Percentiles rank a stretch among this genome's conserved stretches.
Evolutionary conservation across 2,888 invertebrate genomes (phyloP).

Genomic region (Drosophila borealis): DNA sequence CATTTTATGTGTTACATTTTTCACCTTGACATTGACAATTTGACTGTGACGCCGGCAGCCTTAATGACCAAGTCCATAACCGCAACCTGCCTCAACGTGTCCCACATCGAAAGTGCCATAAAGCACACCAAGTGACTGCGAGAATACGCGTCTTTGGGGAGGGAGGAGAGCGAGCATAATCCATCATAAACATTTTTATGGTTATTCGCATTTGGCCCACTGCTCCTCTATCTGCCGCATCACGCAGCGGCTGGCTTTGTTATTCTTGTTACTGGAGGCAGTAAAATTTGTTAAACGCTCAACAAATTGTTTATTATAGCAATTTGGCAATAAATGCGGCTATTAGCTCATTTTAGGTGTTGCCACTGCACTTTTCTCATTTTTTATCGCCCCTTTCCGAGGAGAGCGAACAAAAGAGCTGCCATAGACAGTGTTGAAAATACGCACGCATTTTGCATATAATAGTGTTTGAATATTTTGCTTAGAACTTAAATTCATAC

Average conservation of each 20-base stretch:
- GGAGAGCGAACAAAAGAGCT: neutral
- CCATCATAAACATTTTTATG: conserved; percentile 82
- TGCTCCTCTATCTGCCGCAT: conserved; percentile 14
- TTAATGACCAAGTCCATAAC: conserved; percentile 50
- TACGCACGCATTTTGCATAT: conserved; percentile 16
- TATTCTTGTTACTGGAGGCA: conserved; percentile 67
- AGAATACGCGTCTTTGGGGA: conserved; percentile 38
- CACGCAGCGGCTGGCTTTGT: conserved; percentile 37
- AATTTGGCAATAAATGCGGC: conserved; percentile 79
- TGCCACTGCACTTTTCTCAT: conserved; percentile 67
- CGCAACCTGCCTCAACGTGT: conserved; percentile 77
- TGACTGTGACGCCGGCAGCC: conserved; percentile 42
- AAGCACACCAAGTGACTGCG: conserved; percentile 69
- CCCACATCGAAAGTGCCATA: conserved; percentile 74
- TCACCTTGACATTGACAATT: conserved; percentile 81
- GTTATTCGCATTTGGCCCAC: conserved; percentile 69
- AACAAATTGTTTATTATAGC: conserved; percentile 81
- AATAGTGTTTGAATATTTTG: neutral
- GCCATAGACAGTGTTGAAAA: neutral
- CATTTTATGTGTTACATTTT: conserved; percentile 76
- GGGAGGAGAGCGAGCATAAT: conserved; percentile 64
- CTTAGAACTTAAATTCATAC: conserved; percentile 9
- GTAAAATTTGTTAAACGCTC: conserved; percentile 83
- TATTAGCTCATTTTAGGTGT: conserved; percentile 80
- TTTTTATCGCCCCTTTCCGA: neutral